phyloP scores from a whole-genome alignment of 2,113 vertebrate genomes.

The Perca fluviatilis region DNA sequence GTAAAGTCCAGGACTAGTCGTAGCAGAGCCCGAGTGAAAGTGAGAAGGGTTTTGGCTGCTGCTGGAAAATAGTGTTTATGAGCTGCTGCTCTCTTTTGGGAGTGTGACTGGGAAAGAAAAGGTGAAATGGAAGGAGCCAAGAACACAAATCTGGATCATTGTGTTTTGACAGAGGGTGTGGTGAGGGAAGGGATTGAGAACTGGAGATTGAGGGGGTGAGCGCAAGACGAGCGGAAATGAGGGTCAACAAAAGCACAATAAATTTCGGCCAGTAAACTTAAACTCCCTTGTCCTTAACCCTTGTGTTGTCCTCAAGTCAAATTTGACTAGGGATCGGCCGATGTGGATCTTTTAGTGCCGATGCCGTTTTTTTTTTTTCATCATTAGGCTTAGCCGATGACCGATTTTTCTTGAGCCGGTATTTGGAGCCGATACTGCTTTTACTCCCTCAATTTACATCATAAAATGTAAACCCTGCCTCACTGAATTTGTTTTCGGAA shows the following conservation, averaged over 20 bases:
- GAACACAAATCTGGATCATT: conserved; percentile 35
- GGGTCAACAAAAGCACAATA: conserved; percentile 50
- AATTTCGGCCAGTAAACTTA: conserved; percentile 50
- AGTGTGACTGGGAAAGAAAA: conserved; percentile 22
- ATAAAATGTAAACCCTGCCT: too few relatives aligned
- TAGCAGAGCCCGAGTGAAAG: conserved; percentile 6
- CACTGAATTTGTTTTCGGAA: too few relatives aligned
- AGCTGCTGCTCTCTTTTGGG: background rate
- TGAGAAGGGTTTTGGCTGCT: conserved; percentile 15
- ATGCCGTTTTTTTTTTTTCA: too few relatives aligned
- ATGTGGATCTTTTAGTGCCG: too few relatives aligned
- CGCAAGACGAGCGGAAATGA: conserved; percentile 43
- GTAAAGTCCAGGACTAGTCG: background rate
- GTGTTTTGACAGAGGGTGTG: conserved; percentile 59
- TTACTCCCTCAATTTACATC: too few relatives aligned
- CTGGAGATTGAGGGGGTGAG: conserved; percentile 12
- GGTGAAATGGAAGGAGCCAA: background rate
- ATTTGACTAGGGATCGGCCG: too few relatives aligned
- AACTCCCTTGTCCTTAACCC: conserved; percentile 42
- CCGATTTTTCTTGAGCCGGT: too few relatives aligned
- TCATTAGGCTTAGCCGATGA: too few relatives aligned
- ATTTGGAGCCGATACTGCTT: too few relatives aligned
- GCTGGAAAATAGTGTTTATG: conserved; percentile 23
- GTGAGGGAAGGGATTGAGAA: conserved; percentile 33
- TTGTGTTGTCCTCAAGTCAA: too few relatives aligned